Evolutionary conservation across 2,888 invertebrate genomes (phyloP).

Genomic region (Rhingia campestris): DNA sequence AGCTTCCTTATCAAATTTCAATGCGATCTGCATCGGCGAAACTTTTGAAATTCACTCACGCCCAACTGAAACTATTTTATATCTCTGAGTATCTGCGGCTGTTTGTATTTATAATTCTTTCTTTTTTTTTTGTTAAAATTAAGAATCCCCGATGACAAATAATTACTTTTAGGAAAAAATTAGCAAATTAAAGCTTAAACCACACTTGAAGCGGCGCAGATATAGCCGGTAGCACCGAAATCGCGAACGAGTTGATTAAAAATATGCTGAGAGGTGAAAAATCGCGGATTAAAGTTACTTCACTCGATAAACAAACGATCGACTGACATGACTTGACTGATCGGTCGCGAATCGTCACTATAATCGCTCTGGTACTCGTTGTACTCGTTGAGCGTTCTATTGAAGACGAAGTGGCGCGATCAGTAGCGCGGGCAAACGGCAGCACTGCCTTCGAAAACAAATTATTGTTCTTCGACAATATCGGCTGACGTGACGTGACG

Average conservation of each 20-base stretch:
- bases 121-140: constrained; percentile 22
- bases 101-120: constrained; percentile 11
- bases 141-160: constrained; percentile 38
- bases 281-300: constrained; percentile 30
- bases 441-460: constrained; percentile 66
- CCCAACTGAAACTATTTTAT: constrained; percentile 37
- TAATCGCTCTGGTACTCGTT: constrained; percentile 44
- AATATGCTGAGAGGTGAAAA: constrained; percentile 3
- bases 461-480: constrained; percentile 67
- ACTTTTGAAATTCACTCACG: constrained; percentile 32
- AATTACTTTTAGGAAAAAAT: constrained; percentile 20
- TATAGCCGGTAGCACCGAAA: neutral
- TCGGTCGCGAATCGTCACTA: constrained; percentile 51
- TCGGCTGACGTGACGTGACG: constrained; percentile 57
- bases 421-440: neutral
- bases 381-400: constrained; percentile 47
- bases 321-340: constrained; percentile 64
- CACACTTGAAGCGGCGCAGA: neutral
- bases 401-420: constrained; percentile 2
- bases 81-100: constrained; percentile 16
- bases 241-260: constrained; percentile 19
- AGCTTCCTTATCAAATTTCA: constrained; percentile 57
- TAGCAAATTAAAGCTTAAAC: constrained; percentile 5
- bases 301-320: constrained; percentile 61
- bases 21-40: constrained; percentile 13